Conservation (phyloP, 2,888 invertebrate species). For the Aelia acuminata region DNA sequence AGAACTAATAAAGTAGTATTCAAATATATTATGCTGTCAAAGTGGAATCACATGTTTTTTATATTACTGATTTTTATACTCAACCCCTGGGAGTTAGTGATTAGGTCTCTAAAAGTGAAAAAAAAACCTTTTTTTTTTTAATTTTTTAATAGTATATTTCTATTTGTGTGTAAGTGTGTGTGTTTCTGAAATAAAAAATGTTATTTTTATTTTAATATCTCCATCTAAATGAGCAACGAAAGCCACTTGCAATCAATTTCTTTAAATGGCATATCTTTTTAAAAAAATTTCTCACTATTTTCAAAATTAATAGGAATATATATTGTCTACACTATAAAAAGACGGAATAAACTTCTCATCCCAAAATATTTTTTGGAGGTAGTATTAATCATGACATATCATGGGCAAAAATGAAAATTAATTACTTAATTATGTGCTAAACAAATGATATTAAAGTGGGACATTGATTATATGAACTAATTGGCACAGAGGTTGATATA, state of each 20-base stretch:
- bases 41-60: neutral
- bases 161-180: neutral
- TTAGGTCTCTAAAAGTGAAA: neutral
- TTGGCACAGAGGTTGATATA: neutral
- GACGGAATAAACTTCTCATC: neutral
- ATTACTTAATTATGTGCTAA: neutral
- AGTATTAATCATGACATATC: neutral
- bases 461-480: neutral
- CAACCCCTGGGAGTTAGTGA: neutral
- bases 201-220: neutral
- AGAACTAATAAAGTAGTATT: neutral
- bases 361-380: neutral
- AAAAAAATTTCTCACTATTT: neutral
- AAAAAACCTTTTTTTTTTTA: neutral
- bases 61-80: neutral
- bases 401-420: neutral
- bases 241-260: neutral
- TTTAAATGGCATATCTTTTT: neutral
- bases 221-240: neutral
- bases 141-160: neutral
- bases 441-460: neutral
- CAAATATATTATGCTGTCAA: neutral
- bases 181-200: neutral
- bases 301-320: constrained; percentile 2
- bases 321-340: neutral